These are phyloP conservation scores for Megaceryle alcyon DNA, from an alignment of 2,797 vertebrate species.

Conservation along the genomic window DNA sequence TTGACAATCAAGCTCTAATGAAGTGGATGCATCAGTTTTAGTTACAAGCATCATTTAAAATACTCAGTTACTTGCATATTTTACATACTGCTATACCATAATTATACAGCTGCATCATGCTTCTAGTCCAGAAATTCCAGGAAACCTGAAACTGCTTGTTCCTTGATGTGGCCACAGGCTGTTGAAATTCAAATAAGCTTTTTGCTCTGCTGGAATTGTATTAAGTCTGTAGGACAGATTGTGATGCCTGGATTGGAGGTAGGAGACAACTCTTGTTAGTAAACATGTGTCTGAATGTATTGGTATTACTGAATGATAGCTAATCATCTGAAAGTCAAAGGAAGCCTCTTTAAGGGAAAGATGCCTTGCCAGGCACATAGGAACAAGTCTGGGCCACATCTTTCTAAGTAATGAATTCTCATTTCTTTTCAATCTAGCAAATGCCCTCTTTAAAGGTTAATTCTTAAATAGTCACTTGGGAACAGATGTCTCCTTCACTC, in stretches of 20 bases:
- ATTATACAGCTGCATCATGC: not conserved
- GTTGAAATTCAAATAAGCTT: slow-evolving; percentile 38
- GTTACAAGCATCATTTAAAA: not conserved
- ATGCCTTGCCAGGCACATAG: not conserved
- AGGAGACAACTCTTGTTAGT: not conserved
- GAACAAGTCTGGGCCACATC: not conserved
- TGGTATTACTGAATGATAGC: not conserved
- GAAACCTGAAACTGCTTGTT: slow-evolving; percentile 21
- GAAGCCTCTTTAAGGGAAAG: not conserved
- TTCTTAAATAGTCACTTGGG: slow-evolving; percentile 54
- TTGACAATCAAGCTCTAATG: not conserved
- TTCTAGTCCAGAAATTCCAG: slow-evolving; percentile 12
- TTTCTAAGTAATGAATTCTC: slow-evolving; percentile 33
- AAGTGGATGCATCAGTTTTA: not conserved
- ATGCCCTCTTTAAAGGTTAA: slow-evolving; percentile 61
- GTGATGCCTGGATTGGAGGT: not conserved
- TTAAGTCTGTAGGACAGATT: not conserved
- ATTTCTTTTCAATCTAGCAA: slow-evolving; percentile 49
- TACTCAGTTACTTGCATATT: not conserved
- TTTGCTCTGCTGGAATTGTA: not conserved
- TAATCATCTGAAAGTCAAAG: slow-evolving; percentile 24
- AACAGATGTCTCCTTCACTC: slow-evolving; percentile 18
- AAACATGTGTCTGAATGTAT: not conserved
- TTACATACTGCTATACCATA: not conserved
- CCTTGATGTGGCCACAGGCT: slow-evolving; percentile 2